Base-by-base conservation (phyloP, 2,888 invertebrate genomes). In the Hanleya hanleyi region DNA sequence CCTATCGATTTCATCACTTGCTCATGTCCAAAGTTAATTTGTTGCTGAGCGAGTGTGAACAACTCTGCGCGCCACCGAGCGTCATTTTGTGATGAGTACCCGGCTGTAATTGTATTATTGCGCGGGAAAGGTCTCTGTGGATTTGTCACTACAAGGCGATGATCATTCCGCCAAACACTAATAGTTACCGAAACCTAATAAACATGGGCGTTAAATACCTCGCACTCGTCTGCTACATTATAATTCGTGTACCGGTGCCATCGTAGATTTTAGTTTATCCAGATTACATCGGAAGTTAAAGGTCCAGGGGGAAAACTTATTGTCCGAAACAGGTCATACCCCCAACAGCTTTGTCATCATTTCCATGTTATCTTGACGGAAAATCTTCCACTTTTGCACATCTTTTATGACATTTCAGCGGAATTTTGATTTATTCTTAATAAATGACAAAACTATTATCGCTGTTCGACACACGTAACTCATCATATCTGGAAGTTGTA, bases 131-230 rank as follows among this genome's bases (percentile, higher is more conserved):
- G 57, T 57, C 57, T 57, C 57, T 29, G 29, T 29, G 57, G 57
- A 57, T 32, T 29, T 57, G 57, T 57, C 57, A 57, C 57, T 57
- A 57, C 57, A 57, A 57, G 57, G 57, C 29, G 57, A 57, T 57
- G 57, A 57, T 57, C 32, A 57, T 57, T 57, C 57, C 57, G 57
- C 57, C 29, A 15, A 57, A 32, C 57, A 9, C 57, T 57, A 57
- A 57, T 57, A 57, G 57, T 57, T 29, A 22, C 57, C 22, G 12
- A 57, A 57, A 57, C 32, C 57, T 32, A 57, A 57, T 57, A 57
- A 57, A 57, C 57, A 57, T 32, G 15, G 26, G 32, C 32, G 57
- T 29, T 57, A 57, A 57, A 57, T 57, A 57, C 57, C 57, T 15
- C 22, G 32, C 57, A 26, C 57, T 57, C 29, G 57, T 57, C 57